Conservation (phyloP, 2,888 invertebrate species). For the Perithous albicinctus region DNA sequence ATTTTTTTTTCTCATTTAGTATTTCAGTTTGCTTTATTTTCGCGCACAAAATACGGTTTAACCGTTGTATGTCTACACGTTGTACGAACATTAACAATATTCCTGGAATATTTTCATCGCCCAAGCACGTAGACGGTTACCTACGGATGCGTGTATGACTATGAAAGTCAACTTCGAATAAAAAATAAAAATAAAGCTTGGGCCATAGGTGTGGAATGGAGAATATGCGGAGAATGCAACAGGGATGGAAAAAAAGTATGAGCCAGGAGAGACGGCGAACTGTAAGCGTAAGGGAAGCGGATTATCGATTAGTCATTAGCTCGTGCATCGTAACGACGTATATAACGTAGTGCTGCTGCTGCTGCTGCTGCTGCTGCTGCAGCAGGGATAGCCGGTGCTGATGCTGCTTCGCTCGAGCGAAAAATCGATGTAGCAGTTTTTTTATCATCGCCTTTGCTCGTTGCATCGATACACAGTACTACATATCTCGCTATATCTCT, state of each 20-base stretch:
- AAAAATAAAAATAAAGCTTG: background rate
- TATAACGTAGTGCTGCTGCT: background rate
- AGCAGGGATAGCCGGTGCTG: slow-evolving; percentile 14
- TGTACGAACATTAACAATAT: background rate
- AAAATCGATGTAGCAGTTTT: slow-evolving; percentile 44
- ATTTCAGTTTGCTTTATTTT: background rate
- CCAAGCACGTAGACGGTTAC: background rate
- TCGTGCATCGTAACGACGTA: slow-evolving; percentile 45
- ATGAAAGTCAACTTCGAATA: background rate
- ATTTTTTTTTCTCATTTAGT: no score
- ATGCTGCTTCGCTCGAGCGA: slow-evolving; percentile 35
- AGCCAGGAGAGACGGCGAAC: slow-evolving; percentile 2
- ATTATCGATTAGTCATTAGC: slow-evolving; percentile 58
- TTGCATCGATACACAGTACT: slow-evolving; percentile 17
- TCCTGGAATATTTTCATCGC: background rate
- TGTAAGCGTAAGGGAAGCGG: slow-evolving; percentile 26
- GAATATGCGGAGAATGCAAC: slow-evolving; percentile 20
- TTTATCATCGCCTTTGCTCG: slow-evolving; percentile 26
- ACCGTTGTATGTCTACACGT: background rate
- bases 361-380: background rate
- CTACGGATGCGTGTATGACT: slow-evolving; percentile 3
- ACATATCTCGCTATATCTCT: background rate
- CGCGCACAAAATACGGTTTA: background rate
- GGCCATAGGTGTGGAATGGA: background rate
- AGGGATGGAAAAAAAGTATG: slow-evolving; percentile 23